These are phyloP conservation scores for Hyles vespertilio DNA, from an alignment of 1,140 invertebrate species.

Conservation along the genomic window DNA sequence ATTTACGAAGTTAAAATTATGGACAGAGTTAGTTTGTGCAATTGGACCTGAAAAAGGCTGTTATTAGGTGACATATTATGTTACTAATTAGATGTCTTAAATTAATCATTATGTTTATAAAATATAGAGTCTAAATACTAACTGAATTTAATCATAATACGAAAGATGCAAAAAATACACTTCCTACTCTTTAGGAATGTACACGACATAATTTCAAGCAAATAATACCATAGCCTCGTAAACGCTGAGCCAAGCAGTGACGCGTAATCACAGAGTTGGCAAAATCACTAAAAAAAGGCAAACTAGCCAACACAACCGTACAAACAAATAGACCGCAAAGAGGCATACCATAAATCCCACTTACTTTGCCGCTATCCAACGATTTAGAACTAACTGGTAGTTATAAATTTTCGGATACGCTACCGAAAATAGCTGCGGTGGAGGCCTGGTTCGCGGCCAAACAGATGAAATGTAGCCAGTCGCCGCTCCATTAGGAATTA, in stretches of 20 bases:
- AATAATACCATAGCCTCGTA: too few species aligned
- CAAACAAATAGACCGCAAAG: constrained; percentile 50
- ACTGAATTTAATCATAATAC: too few species aligned
- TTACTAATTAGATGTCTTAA: too few species aligned
- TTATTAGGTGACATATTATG: too few species aligned
- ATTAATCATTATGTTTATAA: too few species aligned
- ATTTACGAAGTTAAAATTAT: too few species aligned
- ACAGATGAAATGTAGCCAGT: constrained; percentile 66
- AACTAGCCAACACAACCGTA: constrained; percentile 11
- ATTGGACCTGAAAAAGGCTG: too few species aligned
- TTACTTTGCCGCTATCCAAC: constrained; percentile 58
- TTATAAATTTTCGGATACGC: constrained; percentile 66
- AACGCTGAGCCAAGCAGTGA: not conserved
- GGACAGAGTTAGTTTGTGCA: too few species aligned
- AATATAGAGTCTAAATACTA: too few species aligned
- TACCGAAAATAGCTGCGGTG: constrained; percentile 64
- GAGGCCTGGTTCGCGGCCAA: constrained; percentile 62
- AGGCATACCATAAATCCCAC: constrained; percentile 55
- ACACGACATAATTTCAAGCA: too few species aligned
- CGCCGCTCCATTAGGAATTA: constrained; percentile 68
- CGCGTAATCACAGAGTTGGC: constrained; percentile 22
- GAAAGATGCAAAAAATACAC: too few species aligned
- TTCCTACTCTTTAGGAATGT: too few species aligned
- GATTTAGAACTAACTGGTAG: constrained; percentile 65
- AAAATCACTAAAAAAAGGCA: constrained; percentile 23